phyloP scores from a whole-genome alignment of 2,888 invertebrate species.

The Ophioninae sp. region DNA sequence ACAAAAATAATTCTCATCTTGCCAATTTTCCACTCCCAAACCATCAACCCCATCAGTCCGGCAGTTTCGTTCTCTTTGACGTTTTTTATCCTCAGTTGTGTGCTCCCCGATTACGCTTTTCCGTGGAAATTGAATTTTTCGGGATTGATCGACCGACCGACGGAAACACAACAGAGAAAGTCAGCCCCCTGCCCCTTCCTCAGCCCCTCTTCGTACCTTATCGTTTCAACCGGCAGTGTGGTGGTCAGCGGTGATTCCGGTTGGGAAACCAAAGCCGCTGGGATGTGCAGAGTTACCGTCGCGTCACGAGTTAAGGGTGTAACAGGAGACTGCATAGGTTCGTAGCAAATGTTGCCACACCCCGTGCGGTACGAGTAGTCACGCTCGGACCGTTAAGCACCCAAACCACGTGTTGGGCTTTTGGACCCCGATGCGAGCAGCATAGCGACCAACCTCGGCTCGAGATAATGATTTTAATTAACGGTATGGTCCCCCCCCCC shows the following conservation, averaged over 20 bases:
- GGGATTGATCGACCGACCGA: neutral
- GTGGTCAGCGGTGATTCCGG: constrained; percentile 45
- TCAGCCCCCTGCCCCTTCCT: neutral
- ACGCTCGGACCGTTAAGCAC: constrained; percentile 63
- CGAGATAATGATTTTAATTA: constrained; percentile 64
- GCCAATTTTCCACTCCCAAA: too few relatives aligned
- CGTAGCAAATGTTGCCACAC: constrained; percentile 58
- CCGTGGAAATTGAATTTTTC: neutral
- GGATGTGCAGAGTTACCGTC: constrained; percentile 14
- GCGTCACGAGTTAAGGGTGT: constrained; percentile 18
- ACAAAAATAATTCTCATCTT: too few relatives aligned
- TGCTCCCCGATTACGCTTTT: neutral
- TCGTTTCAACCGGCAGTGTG: constrained; percentile 6
- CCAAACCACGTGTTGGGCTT: constrained; percentile 65
- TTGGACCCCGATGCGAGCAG: constrained; percentile 42
- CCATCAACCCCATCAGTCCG: neutral
- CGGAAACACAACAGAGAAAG: neutral
- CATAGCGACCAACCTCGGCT: constrained; percentile 16
- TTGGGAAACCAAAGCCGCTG: constrained; percentile 24
- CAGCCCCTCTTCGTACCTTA: too few relatives aligned
- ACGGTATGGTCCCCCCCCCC: constrained; percentile 36
- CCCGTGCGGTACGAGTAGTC: constrained; percentile 60
- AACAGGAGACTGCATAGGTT: constrained; percentile 44
- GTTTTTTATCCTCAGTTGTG: neutral
- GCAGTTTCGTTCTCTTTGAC: neutral